Evolutionary conservation across 2,113 vertebrate genomes (phyloP).

Genomic region (Vireo altiloquus): DNA sequence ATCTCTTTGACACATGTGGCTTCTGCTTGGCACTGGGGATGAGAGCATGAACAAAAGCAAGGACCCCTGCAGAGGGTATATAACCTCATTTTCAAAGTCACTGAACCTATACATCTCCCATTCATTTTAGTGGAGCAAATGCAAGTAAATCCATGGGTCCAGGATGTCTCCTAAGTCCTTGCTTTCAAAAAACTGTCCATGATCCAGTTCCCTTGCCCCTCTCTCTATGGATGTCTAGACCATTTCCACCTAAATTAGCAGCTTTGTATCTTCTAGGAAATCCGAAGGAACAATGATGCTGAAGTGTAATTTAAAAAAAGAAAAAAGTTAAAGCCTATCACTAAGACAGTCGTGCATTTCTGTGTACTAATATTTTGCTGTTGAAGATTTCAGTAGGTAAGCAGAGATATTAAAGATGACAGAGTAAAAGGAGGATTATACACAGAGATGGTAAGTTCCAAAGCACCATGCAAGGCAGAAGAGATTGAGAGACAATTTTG

Average conservation of each 20-base stretch:
- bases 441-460: neutral
- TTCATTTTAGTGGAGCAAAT: neutral
- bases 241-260: neutral
- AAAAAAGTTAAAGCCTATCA: neutral
- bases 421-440: neutral
- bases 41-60: neutral
- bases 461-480: neutral
- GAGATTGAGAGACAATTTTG: neutral
- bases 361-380: neutral
- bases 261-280: neutral
- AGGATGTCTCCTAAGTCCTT: neutral
- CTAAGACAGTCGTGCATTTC: neutral
- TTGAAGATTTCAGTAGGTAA: neutral
- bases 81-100: neutral
- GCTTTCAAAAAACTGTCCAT: neutral
- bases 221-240: neutral
- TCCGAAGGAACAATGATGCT: neutral
- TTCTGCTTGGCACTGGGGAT: neutral
- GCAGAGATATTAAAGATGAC: neutral
- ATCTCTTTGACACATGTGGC: neutral
- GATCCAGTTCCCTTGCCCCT: fast-evolving
- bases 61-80: neutral
- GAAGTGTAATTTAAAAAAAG: neutral
- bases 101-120: neutral
- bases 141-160: neutral